Evolutionary conservation across 1,140 invertebrate species (phyloP).

Genomic region (Cepaea nemoralis): DNA sequence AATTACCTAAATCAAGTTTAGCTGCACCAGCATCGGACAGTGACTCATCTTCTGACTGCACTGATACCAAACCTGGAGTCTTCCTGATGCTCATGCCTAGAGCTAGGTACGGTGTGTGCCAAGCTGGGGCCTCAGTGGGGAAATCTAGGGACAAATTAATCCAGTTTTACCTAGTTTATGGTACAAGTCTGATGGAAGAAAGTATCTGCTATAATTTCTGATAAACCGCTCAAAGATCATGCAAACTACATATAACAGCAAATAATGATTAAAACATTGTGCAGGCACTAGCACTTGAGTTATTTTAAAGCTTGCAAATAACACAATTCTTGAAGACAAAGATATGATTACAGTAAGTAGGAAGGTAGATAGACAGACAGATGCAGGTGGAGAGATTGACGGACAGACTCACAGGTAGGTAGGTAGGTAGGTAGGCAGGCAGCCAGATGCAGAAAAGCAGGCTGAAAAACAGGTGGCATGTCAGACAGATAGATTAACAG

Average conservation of each 20-base stretch:
- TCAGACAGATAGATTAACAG: neutral
- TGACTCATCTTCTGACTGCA: neutral
- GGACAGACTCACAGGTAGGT: too few species aligned
- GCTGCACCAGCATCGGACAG: constrained; percentile 1
- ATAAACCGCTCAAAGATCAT: neutral
- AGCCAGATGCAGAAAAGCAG: too few species aligned
- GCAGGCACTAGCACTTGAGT: neutral
- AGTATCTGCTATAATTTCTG: neutral
- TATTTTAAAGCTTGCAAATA: neutral
- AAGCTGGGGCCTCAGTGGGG: constrained; percentile 56
- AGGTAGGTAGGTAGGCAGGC: too few species aligned
- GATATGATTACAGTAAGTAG: too few species aligned
- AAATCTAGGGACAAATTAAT: constrained; percentile 29
- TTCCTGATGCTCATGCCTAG: constrained; percentile 50
- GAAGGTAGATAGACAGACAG: too few species aligned
- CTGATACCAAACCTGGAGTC: constrained; percentile 54
- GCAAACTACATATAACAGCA: neutral
- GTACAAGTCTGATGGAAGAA: neutral
- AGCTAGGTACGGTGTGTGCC: constrained; percentile 58
- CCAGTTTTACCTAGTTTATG: too few species aligned
- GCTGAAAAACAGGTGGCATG: too few species aligned
- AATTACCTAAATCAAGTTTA: constrained; percentile 20
- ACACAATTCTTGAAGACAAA: neutral
- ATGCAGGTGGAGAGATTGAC: too few species aligned
- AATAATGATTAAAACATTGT: neutral